phyloP scores from a whole-genome alignment of 2,888 invertebrate genomes.

The Chirona hameri region DNA sequence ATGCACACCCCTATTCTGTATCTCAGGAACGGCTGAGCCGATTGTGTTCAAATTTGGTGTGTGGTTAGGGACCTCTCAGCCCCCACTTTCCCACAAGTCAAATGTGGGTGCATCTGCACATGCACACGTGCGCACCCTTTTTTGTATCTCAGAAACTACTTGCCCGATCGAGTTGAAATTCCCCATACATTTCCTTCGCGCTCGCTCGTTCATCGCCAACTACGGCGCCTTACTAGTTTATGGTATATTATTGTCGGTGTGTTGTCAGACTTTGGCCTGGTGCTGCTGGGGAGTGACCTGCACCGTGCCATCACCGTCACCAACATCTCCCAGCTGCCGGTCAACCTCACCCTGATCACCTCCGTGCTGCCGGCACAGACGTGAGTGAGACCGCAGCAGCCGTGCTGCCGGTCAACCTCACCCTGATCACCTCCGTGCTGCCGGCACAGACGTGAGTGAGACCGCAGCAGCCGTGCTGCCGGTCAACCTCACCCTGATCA shows the following conservation, averaged over 20 bases:
- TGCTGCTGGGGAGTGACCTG: slow-evolving; percentile 12
- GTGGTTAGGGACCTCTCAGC: too few relatives aligned
- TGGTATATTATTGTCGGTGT: background rate
- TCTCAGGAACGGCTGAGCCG: too few relatives aligned
- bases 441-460: background rate
- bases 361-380: background rate
- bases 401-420: background rate
- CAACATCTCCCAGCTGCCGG: slow-evolving; percentile 22
- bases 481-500: background rate
- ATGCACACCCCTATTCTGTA: too few relatives aligned
- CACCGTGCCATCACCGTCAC: slow-evolving; percentile 13
- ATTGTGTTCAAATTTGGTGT: too few relatives aligned
- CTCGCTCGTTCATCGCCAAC: too few relatives aligned
- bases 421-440: background rate
- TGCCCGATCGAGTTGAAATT: too few relatives aligned
- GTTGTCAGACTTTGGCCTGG: background rate
- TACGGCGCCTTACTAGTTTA: too few relatives aligned
- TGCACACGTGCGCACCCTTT: too few relatives aligned
- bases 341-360: background rate
- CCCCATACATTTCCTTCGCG: too few relatives aligned
- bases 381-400: background rate
- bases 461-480: background rate
- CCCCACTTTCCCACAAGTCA: too few relatives aligned
- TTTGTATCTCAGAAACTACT: too few relatives aligned
- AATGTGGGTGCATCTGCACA: too few relatives aligned